A percentile compares a stretch with the other conserved stretches of the same genome.
These are phyloP conservation scores for Saxidomus purpurata DNA, from an alignment of 1,140 invertebrate species.

Conservation along the genomic window DNA sequence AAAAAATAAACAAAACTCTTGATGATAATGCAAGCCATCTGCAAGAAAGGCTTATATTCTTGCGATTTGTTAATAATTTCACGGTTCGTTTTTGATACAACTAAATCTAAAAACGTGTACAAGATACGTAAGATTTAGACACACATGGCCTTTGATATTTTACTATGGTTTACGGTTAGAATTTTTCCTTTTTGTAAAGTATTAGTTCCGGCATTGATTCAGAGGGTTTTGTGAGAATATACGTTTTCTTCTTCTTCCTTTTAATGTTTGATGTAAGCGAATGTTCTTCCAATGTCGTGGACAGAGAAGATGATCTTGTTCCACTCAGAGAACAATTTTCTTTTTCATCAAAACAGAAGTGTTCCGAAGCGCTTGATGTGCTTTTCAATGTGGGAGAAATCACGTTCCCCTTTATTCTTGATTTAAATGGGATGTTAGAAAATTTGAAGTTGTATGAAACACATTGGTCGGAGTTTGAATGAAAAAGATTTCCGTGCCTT, in stretches of 20 bases:
- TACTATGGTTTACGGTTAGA: too few species aligned
- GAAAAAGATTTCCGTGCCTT: not conserved
- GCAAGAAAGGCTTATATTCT: too few species aligned
- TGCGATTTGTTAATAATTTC: too few species aligned
- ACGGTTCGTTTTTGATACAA: too few species aligned
- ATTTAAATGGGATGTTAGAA: not conserved
- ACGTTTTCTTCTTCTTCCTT: not conserved
- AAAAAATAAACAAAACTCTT: too few species aligned
- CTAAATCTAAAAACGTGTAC: too few species aligned
- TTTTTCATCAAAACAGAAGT: not conserved
- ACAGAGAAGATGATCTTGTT: not conserved
- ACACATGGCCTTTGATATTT: too few species aligned
- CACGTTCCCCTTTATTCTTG: not conserved
- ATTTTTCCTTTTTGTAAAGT: constrained; percentile 3
- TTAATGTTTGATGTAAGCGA: not conserved
- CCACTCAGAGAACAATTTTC: not conserved
- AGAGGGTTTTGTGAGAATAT: not conserved
- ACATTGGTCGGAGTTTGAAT: constrained; percentile 11
- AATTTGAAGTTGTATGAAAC: not conserved
- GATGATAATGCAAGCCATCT: too few species aligned
- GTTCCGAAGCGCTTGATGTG: not conserved
- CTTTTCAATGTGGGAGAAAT: not conserved
- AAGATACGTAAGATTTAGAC: too few species aligned
- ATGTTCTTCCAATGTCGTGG: not conserved
- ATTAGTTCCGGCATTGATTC: constrained; percentile 20